phyloP scores from a whole-genome alignment of 2,113 vertebrate species.

The Nycticryphes semicollaris region DNA sequence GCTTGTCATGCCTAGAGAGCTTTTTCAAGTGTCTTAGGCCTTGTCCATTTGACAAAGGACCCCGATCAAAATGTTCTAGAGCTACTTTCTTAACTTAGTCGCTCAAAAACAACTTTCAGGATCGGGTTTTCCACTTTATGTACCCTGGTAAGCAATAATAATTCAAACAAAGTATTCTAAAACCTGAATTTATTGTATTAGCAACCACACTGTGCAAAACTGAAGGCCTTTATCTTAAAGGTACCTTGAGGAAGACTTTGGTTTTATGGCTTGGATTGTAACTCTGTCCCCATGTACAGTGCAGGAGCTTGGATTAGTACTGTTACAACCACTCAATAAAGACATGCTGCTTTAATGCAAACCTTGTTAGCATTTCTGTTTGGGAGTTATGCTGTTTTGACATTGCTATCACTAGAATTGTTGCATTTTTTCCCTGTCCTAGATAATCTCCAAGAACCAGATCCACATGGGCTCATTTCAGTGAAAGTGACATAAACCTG shows the following conservation, averaged over 20 bases:
- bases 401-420: neutral
- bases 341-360: neutral
- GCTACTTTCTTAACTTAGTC: neutral
- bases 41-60: neutral
- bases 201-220: neutral
- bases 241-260: neutral
- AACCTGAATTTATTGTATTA: neutral
- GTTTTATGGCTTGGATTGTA: neutral
- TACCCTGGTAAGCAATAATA: neutral
- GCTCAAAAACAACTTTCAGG: neutral
- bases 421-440: neutral
- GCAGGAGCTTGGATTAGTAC: neutral
- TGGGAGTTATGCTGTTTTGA: neutral
- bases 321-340: neutral
- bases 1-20: neutral
- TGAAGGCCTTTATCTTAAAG: neutral
- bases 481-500: neutral
- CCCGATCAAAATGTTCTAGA: neutral
- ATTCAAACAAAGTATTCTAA: neutral
- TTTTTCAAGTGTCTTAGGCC: neutral
- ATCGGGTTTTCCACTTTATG: neutral
- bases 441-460: neutral
- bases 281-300: neutral
- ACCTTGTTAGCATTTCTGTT: neutral
- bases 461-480: neutral